Conservation (phyloP, 2,797 vertebrate species). For the Cossypha caffra region DNA sequence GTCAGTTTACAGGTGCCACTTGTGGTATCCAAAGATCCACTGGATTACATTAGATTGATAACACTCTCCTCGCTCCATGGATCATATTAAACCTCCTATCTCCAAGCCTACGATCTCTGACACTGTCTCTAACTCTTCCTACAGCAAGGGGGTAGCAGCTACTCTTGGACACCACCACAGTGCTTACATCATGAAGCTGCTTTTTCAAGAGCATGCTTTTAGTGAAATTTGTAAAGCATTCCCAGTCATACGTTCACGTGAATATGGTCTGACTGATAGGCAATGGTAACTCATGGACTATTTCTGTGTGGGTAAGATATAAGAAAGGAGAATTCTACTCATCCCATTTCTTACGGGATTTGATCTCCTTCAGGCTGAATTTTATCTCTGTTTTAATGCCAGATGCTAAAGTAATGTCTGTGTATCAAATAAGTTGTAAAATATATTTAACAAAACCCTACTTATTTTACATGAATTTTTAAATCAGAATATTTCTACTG, state of each 20-base stretch:
- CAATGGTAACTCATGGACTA: not conserved
- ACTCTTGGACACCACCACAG: not conserved
- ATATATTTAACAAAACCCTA: not conserved
- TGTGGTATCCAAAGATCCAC: not conserved
- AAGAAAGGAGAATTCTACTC: not conserved
- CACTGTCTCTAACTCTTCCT: not conserved
- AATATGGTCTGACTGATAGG: not conserved
- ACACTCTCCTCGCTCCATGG: not conserved
- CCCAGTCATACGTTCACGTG: not conserved
- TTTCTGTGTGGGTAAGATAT: not conserved
- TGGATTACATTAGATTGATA: not conserved
- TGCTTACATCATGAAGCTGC: not conserved
- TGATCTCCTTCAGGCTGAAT: not conserved
- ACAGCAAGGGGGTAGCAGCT: not conserved
- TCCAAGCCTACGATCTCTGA: not conserved
- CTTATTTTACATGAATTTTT: not conserved
- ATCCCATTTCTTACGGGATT: not conserved
- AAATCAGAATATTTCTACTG: not conserved
- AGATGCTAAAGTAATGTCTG: not conserved
- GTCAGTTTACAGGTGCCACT: not conserved
- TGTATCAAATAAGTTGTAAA: not conserved
- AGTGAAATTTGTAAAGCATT: not conserved
- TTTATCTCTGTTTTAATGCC: not conserved
- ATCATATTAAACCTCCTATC: not conserved
- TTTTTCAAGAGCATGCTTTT: not conserved